Evolutionary conservation across 2,888 invertebrate species (phyloP).

Genomic region (Chydorus sphaericus): DNA sequence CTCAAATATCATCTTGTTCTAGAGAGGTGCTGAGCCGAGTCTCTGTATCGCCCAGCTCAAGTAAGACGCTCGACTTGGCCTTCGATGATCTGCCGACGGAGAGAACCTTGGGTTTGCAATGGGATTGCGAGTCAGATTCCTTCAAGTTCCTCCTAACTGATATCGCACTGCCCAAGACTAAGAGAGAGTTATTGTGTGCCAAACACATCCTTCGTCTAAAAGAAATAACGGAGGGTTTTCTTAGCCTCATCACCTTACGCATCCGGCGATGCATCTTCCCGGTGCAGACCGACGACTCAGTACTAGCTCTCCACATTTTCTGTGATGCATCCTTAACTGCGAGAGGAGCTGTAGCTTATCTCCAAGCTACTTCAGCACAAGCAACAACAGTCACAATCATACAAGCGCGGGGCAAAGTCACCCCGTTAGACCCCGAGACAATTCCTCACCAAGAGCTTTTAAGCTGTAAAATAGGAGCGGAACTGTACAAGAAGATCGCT

Average conservation of each 20-base stretch:
- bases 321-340: background rate
- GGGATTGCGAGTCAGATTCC: background rate
- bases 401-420: background rate
- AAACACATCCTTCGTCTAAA: no score
- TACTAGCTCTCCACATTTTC: background rate
- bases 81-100: background rate
- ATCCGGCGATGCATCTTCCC: background rate
- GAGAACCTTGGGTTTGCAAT: background rate
- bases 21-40: constrained; percentile 8
- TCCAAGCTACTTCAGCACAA: background rate
- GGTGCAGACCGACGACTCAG: background rate
- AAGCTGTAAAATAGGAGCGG: background rate
- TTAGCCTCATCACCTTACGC: background rate
- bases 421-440: constrained; percentile 1
- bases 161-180: background rate
- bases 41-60: no score
- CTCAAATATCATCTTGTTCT: constrained; percentile 10
- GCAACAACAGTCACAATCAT: background rate
- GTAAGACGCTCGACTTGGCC: background rate
- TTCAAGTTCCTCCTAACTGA: background rate
- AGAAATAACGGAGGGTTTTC: background rate
- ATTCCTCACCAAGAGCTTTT: constrained; percentile 9
- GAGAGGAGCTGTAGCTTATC: background rate
- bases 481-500: background rate
- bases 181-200: background rate